Conservation (phyloP, 2,113 vertebrate species). For the Peucedramus taeniatus region DNA sequence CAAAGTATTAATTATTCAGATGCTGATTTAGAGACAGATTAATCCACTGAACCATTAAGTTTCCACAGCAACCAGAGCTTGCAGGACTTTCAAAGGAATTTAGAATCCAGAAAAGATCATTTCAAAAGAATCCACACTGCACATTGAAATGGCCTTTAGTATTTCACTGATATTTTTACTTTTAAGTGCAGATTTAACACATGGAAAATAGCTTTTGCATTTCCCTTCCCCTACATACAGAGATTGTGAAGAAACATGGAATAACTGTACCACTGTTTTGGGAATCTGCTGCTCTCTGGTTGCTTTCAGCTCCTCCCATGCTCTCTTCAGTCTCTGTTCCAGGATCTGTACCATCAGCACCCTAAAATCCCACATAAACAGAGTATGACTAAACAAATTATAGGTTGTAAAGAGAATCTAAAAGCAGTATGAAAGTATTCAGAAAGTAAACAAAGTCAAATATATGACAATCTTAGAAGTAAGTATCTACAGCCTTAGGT, state of each 20-base stretch:
- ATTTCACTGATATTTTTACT: background rate
- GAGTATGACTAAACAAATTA: background rate
- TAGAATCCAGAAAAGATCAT: background rate
- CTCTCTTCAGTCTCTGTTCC: slow-evolving; percentile 96
- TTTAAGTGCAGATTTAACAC: background rate
- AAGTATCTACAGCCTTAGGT: background rate
- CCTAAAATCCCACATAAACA: slow-evolving; percentile 68
- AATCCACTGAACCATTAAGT: background rate
- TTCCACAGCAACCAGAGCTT: background rate
- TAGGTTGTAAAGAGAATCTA: accelerated
- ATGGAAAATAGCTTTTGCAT: background rate
- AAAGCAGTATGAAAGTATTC: background rate
- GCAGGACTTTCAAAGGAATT: background rate
- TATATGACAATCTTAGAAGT: background rate
- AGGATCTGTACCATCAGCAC: slow-evolving; percentile 88
- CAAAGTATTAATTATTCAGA: background rate
- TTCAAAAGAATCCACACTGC: background rate
- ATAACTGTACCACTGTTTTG: slow-evolving; percentile 83
- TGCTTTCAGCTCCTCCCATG: slow-evolving; percentile 87
- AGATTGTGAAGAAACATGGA: background rate
- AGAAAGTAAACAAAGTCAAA: background rate
- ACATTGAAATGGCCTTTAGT: background rate
- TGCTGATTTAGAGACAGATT: background rate
- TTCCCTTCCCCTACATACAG: background rate
- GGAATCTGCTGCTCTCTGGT: slow-evolving; percentile 88